phyloP scores from a whole-genome alignment of 2,113 vertebrate species.

The Rhineura floridana region DNA sequence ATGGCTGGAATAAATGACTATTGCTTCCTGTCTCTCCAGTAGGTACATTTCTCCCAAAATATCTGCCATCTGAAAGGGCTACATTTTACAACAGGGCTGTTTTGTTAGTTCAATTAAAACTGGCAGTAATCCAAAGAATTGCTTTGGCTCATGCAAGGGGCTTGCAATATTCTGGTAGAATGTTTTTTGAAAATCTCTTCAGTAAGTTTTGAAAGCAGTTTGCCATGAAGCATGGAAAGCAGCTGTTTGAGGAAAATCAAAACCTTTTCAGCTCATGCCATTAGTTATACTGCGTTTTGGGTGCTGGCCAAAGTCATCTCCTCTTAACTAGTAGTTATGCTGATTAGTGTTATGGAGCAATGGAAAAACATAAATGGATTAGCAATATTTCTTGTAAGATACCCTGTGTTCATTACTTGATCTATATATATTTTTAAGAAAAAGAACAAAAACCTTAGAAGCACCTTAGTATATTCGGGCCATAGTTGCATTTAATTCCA shows the following conservation, averaged over 20 bases:
- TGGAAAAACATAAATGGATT: neutral
- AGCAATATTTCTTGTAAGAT: neutral
- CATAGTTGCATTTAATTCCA: neutral
- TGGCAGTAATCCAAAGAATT: neutral
- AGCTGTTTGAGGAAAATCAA: neutral
- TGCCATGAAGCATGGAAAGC: neutral
- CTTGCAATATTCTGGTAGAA: neutral
- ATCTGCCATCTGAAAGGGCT: neutral
- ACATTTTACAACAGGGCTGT: neutral
- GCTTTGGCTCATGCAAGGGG: neutral
- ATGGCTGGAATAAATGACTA: conserved; percentile 2
- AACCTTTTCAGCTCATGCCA: neutral
- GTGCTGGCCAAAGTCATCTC: neutral
- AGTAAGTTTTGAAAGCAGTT: neutral
- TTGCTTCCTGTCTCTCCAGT: neutral
- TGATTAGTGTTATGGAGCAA: neutral
- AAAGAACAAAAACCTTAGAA: neutral
- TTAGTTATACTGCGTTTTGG: neutral
- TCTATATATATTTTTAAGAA: neutral
- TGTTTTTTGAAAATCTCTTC: neutral
- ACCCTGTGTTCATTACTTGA: neutral
- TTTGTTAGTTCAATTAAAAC: neutral
- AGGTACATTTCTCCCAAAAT: neutral
- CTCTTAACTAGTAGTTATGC: neutral
- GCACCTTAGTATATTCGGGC: neutral